Evolutionary conservation across 2,888 invertebrate genomes (phyloP).

Genomic region (Microplitis manilae): DNA sequence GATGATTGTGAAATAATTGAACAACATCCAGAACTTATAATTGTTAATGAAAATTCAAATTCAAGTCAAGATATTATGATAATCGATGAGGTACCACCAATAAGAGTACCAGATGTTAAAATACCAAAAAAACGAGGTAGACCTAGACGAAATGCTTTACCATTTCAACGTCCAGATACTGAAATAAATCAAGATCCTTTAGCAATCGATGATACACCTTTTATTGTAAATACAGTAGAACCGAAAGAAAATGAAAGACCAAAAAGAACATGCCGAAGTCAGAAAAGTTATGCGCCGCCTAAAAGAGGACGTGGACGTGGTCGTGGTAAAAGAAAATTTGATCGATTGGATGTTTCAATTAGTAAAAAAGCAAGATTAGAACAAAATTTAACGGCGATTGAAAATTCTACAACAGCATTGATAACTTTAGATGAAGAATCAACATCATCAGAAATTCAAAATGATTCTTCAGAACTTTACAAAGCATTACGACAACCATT

Average conservation of each 20-base stretch:
- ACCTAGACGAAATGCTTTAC: constrained; percentile 62
- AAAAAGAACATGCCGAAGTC: constrained; percentile 67
- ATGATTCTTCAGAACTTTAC: constrained; percentile 60
- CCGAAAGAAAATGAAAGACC: constrained; percentile 66
- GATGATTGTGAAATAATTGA: constrained; percentile 68
- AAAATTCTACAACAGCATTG: constrained; percentile 62
- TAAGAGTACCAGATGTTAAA: constrained; percentile 59
- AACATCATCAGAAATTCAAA: constrained; percentile 23
- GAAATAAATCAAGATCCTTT: constrained; percentile 60
- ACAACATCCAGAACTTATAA: constrained; percentile 67
- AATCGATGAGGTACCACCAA: constrained; percentile 67
- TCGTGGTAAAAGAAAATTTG: constrained; percentile 67
- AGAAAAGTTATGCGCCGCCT: constrained; percentile 69
- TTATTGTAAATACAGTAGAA: constrained; percentile 44
- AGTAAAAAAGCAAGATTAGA: constrained; percentile 62
- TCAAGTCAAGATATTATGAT: constrained; percentile 71
- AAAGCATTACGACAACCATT: constrained; percentile 63
- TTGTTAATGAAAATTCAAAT: constrained; percentile 69
- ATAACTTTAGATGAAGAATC: constrained; percentile 61
- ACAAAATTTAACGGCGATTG: constrained; percentile 62
- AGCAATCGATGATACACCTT: constrained; percentile 59
- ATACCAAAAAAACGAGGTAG: constrained; percentile 67
- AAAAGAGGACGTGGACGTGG: constrained; percentile 67
- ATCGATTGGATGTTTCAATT: constrained; percentile 49
- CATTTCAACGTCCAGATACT: constrained; percentile 46